These are phyloP conservation scores for Nezara viridula DNA, from an alignment of 2,888 invertebrate genomes.

Conservation along the genomic window DNA sequence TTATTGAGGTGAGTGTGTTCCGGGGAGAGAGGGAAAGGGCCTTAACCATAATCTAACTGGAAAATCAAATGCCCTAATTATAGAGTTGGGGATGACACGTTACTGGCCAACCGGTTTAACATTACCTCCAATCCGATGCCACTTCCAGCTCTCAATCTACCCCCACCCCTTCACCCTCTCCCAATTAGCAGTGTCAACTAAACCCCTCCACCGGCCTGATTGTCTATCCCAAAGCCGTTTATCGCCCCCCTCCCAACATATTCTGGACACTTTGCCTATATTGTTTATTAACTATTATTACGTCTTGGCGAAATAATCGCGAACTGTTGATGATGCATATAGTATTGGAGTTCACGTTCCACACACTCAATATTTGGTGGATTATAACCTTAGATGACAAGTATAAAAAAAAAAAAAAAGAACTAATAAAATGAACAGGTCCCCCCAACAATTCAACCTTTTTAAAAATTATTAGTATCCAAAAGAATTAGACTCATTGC, in stretches of 20 bases:
- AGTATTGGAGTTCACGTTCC: too few relatives aligned
- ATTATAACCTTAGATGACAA: too few relatives aligned
- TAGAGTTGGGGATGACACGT: slow-evolving; percentile 50
- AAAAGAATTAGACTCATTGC: too few relatives aligned
- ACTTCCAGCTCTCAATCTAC: slow-evolving; percentile 43
- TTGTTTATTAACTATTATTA: slow-evolving; percentile 12
- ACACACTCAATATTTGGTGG: too few relatives aligned
- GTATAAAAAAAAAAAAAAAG: too few relatives aligned
- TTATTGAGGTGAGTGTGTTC: slow-evolving; percentile 43
- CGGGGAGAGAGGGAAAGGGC: slow-evolving; percentile 13
- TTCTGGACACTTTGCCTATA: not conserved
- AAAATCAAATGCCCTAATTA: slow-evolving; percentile 56
- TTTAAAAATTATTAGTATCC: too few relatives aligned
- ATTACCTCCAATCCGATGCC: slow-evolving; percentile 47
- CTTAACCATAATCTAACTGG: slow-evolving; percentile 50
- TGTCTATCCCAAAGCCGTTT: slow-evolving; percentile 34
- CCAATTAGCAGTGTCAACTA: slow-evolving; percentile 49
- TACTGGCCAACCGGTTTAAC: slow-evolving; percentile 48
- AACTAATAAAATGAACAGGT: too few relatives aligned
- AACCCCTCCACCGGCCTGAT: slow-evolving; percentile 28
- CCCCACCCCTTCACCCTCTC: not conserved
- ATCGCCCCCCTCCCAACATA: slow-evolving; percentile 2
- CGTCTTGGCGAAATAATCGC: not conserved
- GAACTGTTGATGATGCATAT: not conserved
- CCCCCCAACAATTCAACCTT: too few relatives aligned